Evolutionary conservation across 1,140 invertebrate genomes (phyloP), one percentile per base, ranked within the genome.

Genomic region (Drosophila kanapiae): DNA sequence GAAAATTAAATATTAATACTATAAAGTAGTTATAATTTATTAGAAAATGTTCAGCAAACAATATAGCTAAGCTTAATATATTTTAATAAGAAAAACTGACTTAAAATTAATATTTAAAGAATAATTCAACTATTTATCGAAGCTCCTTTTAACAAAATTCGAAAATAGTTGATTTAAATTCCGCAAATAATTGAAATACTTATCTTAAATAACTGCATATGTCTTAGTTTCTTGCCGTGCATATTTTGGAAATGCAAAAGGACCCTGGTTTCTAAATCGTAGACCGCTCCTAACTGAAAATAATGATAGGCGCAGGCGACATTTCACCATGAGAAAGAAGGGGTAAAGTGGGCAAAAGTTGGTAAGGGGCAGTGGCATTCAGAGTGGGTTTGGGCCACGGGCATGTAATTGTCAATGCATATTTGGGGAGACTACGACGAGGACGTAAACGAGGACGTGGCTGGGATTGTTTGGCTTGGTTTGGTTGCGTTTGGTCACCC

Each of bases 391-490:
- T 51, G 53, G 37, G 38, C 59, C 43, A 16, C 45, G 65, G 33
- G 71, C 71, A 82, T 86, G 80, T 87, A 86, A 86, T 86, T 86
- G 83, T 87, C 83, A 86, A 86, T 86, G 83, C 84, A 86, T 86
- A 77, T 86, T 82, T 82, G 70, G 69, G 16, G 33, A 40, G 31
- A 13, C 18, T 11, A 6, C 6, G 27, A 48, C 37, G 68, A 18
- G 45, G n/a, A 58, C 42, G 14, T 37, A 23, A 27, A 51, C 49
- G 38, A 31, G 29, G 29, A 23, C 7, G n/a, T 35, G 62, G 11
- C 38, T 68, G 48, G 79, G 37, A 63, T 82, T 87, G 83, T 83
- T 82, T 82, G 83, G 48, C 56, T 68, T 47, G 37, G 72, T 65
- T 67, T 57, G 47, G 61, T 29, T 45, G 65, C 65, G 35, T 59